phyloP scores from a whole-genome alignment of 2,797 vertebrate species.

The Carapus acus region DNA sequence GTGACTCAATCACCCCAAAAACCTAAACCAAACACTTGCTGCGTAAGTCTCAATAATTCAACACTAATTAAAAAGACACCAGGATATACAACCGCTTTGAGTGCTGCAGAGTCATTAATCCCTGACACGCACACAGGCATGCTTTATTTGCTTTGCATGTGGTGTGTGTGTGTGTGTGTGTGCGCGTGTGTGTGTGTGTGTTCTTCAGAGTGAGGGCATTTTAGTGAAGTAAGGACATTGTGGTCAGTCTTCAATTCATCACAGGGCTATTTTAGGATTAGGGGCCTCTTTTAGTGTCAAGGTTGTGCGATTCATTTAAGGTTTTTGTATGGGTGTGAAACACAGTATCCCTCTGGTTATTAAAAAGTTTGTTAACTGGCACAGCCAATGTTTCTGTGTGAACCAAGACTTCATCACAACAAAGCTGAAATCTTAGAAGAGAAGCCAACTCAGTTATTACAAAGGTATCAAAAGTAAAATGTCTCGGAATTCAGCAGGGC shows the following conservation, averaged over 20 bases:
- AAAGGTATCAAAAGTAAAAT: no score
- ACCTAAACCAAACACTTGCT: constrained; percentile 49
- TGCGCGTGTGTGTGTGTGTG: no score
- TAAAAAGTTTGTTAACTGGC: no score
- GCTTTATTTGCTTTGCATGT: constrained; percentile 15
- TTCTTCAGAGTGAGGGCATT: not conserved
- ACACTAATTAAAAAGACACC: constrained; percentile 65
- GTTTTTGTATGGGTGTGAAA: not conserved
- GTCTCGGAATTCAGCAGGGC: no score
- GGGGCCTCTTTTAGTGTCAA: not conserved
- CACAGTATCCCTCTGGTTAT: no score
- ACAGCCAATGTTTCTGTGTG: no score
- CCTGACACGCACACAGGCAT: constrained; percentile 20
- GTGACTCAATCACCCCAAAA: constrained; percentile 42
- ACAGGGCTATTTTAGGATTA: not conserved
- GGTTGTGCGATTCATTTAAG: not conserved
- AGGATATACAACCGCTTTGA: constrained; percentile 49
- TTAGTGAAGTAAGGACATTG: not conserved
- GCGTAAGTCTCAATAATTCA: constrained; percentile 67
- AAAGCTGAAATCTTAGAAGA: no score
- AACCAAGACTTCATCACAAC: no score
- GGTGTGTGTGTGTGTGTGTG: constrained; percentile 9
- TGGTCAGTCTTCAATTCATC: not conserved
- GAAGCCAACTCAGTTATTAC: no score
- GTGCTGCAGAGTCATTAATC: constrained; percentile 53